A percentile compares a stretch with the other conserved stretches of the same genome.
phyloP scores from a whole-genome alignment of 2,888 invertebrate species.

The Acronicta alni region DNA sequence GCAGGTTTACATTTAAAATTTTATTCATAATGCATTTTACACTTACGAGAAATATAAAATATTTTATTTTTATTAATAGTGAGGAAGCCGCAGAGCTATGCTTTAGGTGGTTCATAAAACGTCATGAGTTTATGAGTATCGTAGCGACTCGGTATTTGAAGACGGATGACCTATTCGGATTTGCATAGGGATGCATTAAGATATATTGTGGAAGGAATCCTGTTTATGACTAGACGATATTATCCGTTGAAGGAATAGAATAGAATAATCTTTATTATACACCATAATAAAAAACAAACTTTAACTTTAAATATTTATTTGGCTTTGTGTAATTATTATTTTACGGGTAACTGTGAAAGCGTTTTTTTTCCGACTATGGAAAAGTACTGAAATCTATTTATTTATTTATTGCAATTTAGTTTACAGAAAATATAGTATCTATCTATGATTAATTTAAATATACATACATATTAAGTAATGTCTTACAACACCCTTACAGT shows the following conservation, averaged over 20 bases:
- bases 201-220: conserved; percentile 42
- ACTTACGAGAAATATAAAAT: conserved; percentile 59
- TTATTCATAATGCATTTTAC: conserved; percentile 47
- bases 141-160: conserved; percentile 63
- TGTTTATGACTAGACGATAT: conserved; percentile 54
- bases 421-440: too few species aligned
- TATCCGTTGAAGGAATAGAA: conserved; percentile 38
- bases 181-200: conserved; percentile 57
- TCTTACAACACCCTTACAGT: too few species aligned
- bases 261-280: too few species aligned
- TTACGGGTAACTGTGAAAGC: too few species aligned
- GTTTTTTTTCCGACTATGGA: too few species aligned
- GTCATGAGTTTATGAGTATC: conserved; percentile 72
- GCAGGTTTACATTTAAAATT: background rate
- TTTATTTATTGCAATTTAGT: too few species aligned
- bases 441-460: too few species aligned
- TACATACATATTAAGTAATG: too few species aligned
- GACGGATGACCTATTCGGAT: conserved; percentile 59
- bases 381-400: too few species aligned
- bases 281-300: too few species aligned
- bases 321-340: conserved; percentile 17
- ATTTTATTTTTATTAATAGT: conserved; percentile 58
- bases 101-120: conserved; percentile 69
- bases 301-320: conserved; percentile 3
- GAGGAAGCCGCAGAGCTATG: conserved; percentile 58